Base-by-base conservation (phyloP, 92 coral and sea anemone species). In the Porites rus region DNA sequence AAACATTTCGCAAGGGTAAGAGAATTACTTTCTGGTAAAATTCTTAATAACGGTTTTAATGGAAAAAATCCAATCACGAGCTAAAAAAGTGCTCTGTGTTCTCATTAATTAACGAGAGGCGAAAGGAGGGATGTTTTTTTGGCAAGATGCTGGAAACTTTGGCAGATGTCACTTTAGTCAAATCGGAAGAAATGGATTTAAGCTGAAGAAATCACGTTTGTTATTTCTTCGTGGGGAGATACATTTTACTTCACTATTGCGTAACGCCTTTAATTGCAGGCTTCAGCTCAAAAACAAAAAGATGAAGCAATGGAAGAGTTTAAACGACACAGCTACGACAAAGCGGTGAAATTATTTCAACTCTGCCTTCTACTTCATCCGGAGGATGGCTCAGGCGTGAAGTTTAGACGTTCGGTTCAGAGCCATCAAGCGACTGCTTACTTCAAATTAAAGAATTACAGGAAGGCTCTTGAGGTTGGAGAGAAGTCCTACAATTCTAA, bases 321-420 rank as follows among this genome's bases (percentile, higher is more conserved):
- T 10, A 51, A 60, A 62, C 20, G 18, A 3, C 58, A 54, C 28
- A 16, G 60, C 21, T 82, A 82, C 86, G 21, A 71, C 24, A 18
- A 63, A 59, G n/a, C 86, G 11, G 13, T 82, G 1, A 71, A 59
- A 58, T 14, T 25, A 16, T 65, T 84, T 75, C 38, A 63, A 46
- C 69, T 84, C 31, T 72, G 74, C 0, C 54, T 84, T 19, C 16
- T 51, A 56, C 19, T 74, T 7, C 82, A 78, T 65, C 82, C 82
- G 1, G 19, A 60, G 1, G 52, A 58, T 60, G 7, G 24, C 21
- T 61, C 82, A 0, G 11, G 58, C 25, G 46, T 28, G 59, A 46
- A 78, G 54, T 65, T 61, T 22, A 78, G 62, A 46, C 82, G 72
- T 25, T 78, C 54, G 2, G 19, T 60, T 28, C 14, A 61, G 43